phyloP scores from a whole-genome alignment of 1,140 invertebrate species.

The Trachelipus rathkii region DNA sequence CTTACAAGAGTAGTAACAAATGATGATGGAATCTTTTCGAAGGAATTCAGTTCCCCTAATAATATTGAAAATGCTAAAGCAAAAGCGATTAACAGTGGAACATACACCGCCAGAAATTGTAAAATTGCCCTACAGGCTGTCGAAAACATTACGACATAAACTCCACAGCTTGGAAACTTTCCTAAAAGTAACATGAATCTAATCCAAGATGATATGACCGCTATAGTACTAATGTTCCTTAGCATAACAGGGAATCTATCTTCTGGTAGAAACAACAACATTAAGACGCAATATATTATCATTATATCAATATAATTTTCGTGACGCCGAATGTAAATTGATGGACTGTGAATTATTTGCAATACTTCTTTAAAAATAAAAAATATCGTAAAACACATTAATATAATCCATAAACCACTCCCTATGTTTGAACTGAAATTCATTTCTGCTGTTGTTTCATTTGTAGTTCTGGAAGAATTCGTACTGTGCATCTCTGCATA shows the following conservation, averaged over 20 bases:
- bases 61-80: slow-evolving; percentile 42
- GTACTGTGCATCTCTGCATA: no score
- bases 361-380: slow-evolving; percentile 30
- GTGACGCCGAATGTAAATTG: slow-evolving; percentile 25
- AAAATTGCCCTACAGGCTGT: slow-evolving; percentile 41
- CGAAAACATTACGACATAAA: slow-evolving; percentile 45
- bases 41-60: slow-evolving; percentile 28
- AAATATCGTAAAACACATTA: slow-evolving; percentile 8
- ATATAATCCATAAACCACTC: slow-evolving; percentile 10
- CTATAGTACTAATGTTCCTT: slow-evolving; percentile 24
- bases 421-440: neutral
- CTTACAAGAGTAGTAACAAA: slow-evolving; percentile 42
- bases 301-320: slow-evolving; percentile 31
- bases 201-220: slow-evolving; percentile 37
- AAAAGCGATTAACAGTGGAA: slow-evolving; percentile 40
- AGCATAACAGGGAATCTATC: no score
- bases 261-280: slow-evolving; percentile 16
- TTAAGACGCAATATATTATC: slow-evolving; percentile 31
- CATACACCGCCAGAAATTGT: slow-evolving; percentile 40
- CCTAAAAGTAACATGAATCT: slow-evolving; percentile 39
- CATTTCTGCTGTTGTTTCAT: neutral
- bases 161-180: slow-evolving; percentile 43
- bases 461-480: no score
- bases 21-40: slow-evolving; percentile 25
- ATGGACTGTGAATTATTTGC: slow-evolving; percentile 31